Evolutionary conservation across 2,797 vertebrate species (phyloP).

Genomic region (Picus viridis): DNA sequence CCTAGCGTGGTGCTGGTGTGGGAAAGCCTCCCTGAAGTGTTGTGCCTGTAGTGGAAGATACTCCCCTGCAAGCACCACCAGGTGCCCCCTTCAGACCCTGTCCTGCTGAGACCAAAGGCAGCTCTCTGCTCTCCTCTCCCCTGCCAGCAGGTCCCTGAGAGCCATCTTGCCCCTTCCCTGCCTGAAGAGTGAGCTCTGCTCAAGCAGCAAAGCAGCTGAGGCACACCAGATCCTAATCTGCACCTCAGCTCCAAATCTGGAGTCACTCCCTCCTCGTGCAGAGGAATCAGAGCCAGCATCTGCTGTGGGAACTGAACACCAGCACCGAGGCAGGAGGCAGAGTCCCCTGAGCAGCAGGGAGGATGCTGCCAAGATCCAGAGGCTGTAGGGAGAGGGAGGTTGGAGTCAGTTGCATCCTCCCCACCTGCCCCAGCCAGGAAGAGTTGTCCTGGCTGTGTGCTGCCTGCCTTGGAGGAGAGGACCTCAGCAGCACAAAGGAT

Average conservation of each 20-base stretch:
- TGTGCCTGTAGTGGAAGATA: not conserved
- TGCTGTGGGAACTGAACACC: not conserved
- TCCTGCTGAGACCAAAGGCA: not conserved
- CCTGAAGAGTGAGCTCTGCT: not conserved
- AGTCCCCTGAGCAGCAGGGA: not conserved
- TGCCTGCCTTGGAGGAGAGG: not conserved
- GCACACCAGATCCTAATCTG: not conserved
- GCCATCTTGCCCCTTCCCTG: not conserved
- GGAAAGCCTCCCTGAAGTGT: not conserved
- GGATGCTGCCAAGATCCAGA: not conserved
- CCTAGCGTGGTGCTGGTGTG: not conserved
- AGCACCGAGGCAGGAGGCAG: not conserved
- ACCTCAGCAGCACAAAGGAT: rapidly evolving
- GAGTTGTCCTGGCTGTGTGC: not conserved
- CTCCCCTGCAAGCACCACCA: not conserved
- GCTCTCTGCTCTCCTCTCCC: not conserved
- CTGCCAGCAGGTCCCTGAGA: not conserved
- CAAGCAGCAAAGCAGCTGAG: not conserved
- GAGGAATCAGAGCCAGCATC: not conserved
- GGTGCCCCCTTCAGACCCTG: not conserved
- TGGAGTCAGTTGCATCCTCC: not conserved
- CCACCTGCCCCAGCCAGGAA: not conserved
- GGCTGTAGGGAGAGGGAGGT: not conserved
- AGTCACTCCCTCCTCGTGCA: not conserved
- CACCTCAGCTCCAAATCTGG: not conserved